A percentile compares a stretch with the other conserved stretches of the same genome.
Evolutionary conservation across 2,797 vertebrate species (phyloP).

Genomic region (Syndactyla subalaris): DNA sequence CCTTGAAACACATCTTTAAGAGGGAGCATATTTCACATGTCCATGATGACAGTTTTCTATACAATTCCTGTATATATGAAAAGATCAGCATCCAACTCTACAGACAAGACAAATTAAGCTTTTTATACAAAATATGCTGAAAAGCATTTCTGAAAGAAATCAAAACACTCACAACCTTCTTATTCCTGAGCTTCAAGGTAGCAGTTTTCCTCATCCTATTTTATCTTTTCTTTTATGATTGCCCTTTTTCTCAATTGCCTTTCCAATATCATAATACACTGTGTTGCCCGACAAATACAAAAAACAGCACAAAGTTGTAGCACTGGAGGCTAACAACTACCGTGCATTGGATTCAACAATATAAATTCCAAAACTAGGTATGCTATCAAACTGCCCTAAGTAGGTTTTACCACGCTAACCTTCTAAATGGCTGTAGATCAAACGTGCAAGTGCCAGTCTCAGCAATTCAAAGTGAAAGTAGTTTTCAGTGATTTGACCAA

Average conservation of each 20-base stretch:
- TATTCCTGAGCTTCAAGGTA: neutral
- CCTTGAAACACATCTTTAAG: neutral
- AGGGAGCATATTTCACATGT: neutral
- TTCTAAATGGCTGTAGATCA: neutral
- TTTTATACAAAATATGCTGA: neutral
- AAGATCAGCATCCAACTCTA: neutral
- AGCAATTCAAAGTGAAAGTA: neutral
- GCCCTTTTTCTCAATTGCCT: neutral
- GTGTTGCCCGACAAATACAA: neutral
- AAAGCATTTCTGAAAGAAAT: neutral
- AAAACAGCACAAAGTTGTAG: neutral
- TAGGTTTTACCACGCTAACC: neutral
- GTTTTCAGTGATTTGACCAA: neutral
- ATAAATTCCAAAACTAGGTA: neutral
- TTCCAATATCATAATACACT: neutral
- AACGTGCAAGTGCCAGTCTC: neutral
- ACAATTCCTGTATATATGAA: neutral
- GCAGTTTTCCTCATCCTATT: neutral
- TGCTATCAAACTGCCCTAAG: neutral
- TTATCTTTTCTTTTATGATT: fast-evolving
- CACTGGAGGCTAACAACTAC: neutral
- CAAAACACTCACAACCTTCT: neutral
- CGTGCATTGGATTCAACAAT: neutral
- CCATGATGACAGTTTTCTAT: neutral
- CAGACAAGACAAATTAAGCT: neutral